These are phyloP conservation scores for Antrozous pallidus DNA, from an alignment of 2,797 vertebrate species.

Conservation along the genomic window DNA sequence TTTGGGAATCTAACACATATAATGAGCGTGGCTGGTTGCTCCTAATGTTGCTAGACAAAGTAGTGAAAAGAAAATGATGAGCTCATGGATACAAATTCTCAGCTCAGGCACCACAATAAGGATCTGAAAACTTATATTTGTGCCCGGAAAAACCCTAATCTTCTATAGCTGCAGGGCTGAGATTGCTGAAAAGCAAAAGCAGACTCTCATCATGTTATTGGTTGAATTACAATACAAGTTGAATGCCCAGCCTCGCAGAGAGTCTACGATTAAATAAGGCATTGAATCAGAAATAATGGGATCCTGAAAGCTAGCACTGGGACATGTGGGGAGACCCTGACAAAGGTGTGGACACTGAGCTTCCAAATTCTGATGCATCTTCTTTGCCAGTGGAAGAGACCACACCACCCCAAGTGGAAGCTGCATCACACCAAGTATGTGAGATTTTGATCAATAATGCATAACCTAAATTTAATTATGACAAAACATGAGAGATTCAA, in stretches of 20 bases:
- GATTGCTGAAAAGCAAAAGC: neutral
- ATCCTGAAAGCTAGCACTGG: neutral
- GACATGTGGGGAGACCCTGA: neutral
- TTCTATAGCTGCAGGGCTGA: neutral
- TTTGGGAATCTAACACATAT: neutral
- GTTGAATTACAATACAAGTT: neutral
- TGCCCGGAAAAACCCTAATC: neutral
- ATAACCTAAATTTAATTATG: neutral
- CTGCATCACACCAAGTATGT: neutral
- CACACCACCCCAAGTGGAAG: neutral
- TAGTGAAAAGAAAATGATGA: neutral
- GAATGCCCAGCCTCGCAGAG: neutral
- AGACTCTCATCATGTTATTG: neutral
- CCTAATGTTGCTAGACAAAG: neutral
- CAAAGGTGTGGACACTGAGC: neutral
- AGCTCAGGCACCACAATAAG: neutral
- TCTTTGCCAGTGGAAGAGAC: neutral
- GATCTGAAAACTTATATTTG: neutral
- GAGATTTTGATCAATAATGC: neutral
- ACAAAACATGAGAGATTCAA: neutral
- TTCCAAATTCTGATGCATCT: neutral
- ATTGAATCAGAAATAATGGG: neutral
- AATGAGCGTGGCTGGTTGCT: neutral
- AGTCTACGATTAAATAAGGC: neutral
- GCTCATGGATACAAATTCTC: neutral